Base-by-base conservation (phyloP, 2,113 vertebrate genomes). In the Glaucidium brasilianum region DNA sequence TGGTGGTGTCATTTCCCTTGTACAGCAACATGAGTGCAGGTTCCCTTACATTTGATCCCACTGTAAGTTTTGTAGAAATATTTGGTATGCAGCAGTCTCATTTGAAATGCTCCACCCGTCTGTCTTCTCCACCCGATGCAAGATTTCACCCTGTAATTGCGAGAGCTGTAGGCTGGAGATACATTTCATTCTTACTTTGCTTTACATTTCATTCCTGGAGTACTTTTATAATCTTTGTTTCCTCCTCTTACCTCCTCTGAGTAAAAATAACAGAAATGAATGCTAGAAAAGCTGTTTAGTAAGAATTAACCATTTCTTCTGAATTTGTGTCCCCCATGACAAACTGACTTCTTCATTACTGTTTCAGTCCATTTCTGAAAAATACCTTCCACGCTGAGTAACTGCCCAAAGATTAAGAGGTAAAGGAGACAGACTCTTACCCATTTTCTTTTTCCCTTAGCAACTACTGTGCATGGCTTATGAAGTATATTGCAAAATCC, bases 311-410 rank as follows among this genome's bases (percentile, higher is more conserved):
- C 20, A 9, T 35, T 72, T 74, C 50, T 77, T 88, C 64, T 87
- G 37, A 77, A 35, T 39, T 32, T 47, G 9, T 49, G 41, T 8
- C 26, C 17, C 23, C 53, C 17, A 10, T 78, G 35, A 67, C 2
- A 12, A 67, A 55, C 16, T 29, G 59, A 66, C 11, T 86, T 94
- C 12, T 84, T 83, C 34, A 9, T 66, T 71, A 15, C 80, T 81
- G 41, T 71, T 67, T 91, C 30, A 30, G 45, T 71, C 60, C 43
- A 26, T 77, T 83, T 92, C 59, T 93, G 78, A 92, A 88, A 77
- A 94, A 59, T 32, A 52, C 35, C n/a, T 88, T 73, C 62, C 16
- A 8, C 4, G 6, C 34, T 77, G 50, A 88, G 32, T 66, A 81
- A 67, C 32, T 67, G 49, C 19, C 19, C 75, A 45, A 64, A 91